These are phyloP conservation scores for Solea senegalensis DNA, from an alignment of 2,113 vertebrate species.

Conservation along the genomic window DNA sequence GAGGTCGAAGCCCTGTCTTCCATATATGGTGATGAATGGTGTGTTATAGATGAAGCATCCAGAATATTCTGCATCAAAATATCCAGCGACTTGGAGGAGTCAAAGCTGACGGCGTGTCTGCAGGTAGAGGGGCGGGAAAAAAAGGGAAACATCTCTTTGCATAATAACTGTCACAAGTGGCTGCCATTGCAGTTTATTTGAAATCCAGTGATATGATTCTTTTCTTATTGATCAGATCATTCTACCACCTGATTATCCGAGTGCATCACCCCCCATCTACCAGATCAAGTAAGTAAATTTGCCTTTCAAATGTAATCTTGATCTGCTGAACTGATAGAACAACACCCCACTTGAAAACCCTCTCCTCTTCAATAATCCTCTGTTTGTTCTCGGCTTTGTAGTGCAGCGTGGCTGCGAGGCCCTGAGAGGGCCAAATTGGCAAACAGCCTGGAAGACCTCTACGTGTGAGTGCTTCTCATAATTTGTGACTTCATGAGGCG, in stretches of 20 bases:
- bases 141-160: too few relatives aligned
- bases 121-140: constrained; percentile 84
- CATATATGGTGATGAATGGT: constrained; percentile 97
- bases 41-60: constrained; percentile 90
- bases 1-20: constrained; percentile 96
- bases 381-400: constrained; percentile 78
- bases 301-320: constrained; percentile 51
- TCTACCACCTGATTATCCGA: constrained; percentile 91
- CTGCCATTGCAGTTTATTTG: background rate
- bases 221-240: constrained; percentile 84
- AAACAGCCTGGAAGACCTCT: constrained; percentile 94
- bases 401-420: constrained; percentile 92
- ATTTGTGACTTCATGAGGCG: constrained; percentile 45
- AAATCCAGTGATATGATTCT: background rate
- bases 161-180: background rate
- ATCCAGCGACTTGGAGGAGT: constrained; percentile 80
- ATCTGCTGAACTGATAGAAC: constrained; percentile 52
- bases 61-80: constrained; percentile 96
- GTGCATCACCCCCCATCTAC: constrained; percentile 91
- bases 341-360: constrained; percentile 47
- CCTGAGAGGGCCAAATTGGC: constrained; percentile 85
- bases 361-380: constrained; percentile 50
- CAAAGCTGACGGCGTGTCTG: constrained; percentile 89
- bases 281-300: constrained; percentile 92
- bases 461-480: constrained; percentile 86